Base-by-base conservation (phyloP, 2,888 invertebrate genomes). In the Iphiclides podalirius region DNA sequence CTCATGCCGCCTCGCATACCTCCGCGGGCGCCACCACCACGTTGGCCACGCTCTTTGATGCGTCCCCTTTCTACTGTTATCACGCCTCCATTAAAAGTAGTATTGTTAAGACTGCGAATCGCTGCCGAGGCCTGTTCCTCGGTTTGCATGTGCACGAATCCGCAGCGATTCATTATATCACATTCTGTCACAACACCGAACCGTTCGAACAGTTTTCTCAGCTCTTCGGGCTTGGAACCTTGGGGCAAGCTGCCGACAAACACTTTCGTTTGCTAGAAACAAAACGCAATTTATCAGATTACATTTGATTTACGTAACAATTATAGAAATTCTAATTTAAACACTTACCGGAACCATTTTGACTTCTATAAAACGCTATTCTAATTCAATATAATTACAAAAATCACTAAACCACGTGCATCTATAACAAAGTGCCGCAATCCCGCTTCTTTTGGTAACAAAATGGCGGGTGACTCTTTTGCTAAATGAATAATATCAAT, bases 131-230 rank as follows among this genome's bases (percentile, higher is more conserved):
- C 97, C 78, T 96, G 93, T 43, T 95, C 94, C 65, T 93, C 92
- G 13, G 94, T 93, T 70, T 95, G 94, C 93, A 96, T 93, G 80
- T 97, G 97, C 41, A 98, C 95, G 85, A 98, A 98, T 7, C 97
- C 98, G 79, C 96, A 98, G 53, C 96, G 93, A 77, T 97, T 97
- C 89, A 98, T 94, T 51, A 98, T 95, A 75, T 98, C 98, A 79
- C 97, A 97, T 80, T 98, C 98, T 12, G 95, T 95, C 4, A 98
- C 97, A 47, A 91, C 91, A 37, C 97, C 97, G 79, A 94, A 96
- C 44, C 94, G 93, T 60, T 95, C 93, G 84, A 98, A 98, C 41
- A 97, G 87, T 58, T 92, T 92, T 38, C 94, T 90, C 37, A 97
- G 89, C 66, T 97, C 96, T 65, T 95, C 94, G 47, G 94, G 93